Percentiles rank a stretch among this genome's conserved stretches.
phyloP scores from a whole-genome alignment of 2,797 vertebrate genomes.

The Cirrhinus mrigala region DNA sequence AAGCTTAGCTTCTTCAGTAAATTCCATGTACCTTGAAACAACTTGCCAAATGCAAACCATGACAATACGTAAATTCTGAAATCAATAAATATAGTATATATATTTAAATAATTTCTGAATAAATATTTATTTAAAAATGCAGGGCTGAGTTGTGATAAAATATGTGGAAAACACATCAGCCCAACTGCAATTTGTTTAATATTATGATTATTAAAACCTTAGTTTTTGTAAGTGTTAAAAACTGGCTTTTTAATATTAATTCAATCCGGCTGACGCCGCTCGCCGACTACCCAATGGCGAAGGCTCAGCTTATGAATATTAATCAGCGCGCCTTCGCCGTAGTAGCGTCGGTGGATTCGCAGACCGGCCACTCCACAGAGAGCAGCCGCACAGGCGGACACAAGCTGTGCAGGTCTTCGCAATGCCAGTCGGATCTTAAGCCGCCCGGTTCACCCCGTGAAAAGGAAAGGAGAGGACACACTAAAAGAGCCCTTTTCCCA shows the following conservation, averaged over 20 bases:
- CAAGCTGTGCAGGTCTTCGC: slow-evolving; percentile 72
- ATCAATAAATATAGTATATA: not conserved
- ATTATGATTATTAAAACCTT: not conserved
- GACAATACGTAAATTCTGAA: not conserved
- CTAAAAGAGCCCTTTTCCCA: slow-evolving; percentile 68
- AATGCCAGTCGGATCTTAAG: slow-evolving; percentile 74
- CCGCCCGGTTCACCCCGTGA: slow-evolving; percentile 77
- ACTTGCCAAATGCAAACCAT: not conserved
- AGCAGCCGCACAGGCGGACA: slow-evolving; percentile 76
- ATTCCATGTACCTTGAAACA: not conserved
- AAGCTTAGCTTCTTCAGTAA: not conserved
- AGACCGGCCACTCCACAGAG: slow-evolving; percentile 67
- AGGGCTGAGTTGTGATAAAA: not conserved
- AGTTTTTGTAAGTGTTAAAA: no score
- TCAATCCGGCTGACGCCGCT: not conserved
- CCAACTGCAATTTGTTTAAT: not conserved
- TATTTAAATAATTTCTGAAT: not conserved
- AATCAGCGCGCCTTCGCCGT: slow-evolving; percentile 13
- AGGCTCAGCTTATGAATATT: slow-evolving; percentile 16
- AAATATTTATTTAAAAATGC: not conserved
- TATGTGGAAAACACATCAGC: not conserved
- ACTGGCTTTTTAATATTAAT: not conserved
- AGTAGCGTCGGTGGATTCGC: slow-evolving; percentile 25
- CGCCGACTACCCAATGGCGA: not conserved
- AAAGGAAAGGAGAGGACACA: slow-evolving; percentile 63